Evolutionary conservation across 2,888 invertebrate species (phyloP).

Genomic region (Neocrepidodera transversa): DNA sequence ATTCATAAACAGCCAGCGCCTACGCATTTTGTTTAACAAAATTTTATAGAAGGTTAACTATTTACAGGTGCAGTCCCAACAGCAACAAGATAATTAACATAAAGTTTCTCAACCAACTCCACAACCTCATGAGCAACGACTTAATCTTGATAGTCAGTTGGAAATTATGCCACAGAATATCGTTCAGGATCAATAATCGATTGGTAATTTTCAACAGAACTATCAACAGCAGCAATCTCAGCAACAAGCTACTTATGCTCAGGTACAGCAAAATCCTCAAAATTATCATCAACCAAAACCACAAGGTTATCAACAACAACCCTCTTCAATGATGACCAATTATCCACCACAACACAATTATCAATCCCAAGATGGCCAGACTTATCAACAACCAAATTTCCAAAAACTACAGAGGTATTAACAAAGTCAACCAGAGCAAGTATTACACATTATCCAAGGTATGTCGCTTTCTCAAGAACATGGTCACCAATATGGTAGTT

Average conservation of each 20-base stretch:
- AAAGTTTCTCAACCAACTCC: slow-evolving; percentile 54
- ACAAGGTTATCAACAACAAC: slow-evolving; percentile 33
- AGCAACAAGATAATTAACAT: slow-evolving; percentile 51
- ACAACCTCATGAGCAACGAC: slow-evolving; percentile 40
- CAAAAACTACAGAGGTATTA: slow-evolving; percentile 41
- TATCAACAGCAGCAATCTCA: slow-evolving; percentile 35
- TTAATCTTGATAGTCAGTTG: slow-evolving; percentile 57
- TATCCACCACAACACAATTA: slow-evolving; percentile 39
- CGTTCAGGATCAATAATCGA: slow-evolving; percentile 29
- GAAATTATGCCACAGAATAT: slow-evolving; percentile 45
- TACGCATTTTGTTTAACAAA: slow-evolving; percentile 54
- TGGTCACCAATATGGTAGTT: no score
- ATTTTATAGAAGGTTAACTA: slow-evolving; percentile 54
- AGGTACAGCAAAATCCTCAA: slow-evolving; percentile 36
- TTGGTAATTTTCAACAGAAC: slow-evolving; percentile 42
- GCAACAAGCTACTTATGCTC: slow-evolving; percentile 35
- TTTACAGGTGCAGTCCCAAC: slow-evolving; percentile 36
- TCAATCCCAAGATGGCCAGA: slow-evolving; percentile 36
- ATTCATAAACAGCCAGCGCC: slow-evolving; percentile 52
- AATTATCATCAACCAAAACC: slow-evolving; percentile 36
- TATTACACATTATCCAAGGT: slow-evolving; percentile 31
- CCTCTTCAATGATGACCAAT: slow-evolving; percentile 18
- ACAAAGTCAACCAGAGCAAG: slow-evolving; percentile 35
- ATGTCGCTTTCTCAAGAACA: no score
- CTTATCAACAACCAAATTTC: slow-evolving; percentile 37